Percentiles rank a stretch among this genome's conserved stretches.
Conservation (phyloP, 2,888 invertebrate genomes). For the Caenorhabditis sp. region DNA sequence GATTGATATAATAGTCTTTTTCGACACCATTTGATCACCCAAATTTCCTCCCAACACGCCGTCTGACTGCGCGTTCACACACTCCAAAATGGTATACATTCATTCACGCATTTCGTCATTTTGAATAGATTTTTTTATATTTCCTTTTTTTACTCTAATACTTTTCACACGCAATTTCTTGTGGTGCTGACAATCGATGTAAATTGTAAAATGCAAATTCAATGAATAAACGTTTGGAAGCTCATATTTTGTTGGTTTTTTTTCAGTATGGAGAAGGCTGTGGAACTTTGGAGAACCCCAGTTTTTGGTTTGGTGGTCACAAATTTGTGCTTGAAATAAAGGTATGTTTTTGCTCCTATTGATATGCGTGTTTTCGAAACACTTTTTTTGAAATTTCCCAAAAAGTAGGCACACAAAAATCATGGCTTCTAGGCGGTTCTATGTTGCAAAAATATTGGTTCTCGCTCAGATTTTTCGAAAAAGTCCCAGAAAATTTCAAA, state of each 20-base stretch:
- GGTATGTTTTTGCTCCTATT: too few relatives aligned
- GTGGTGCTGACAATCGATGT: slow-evolving; percentile 32
- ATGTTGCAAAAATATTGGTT: too few relatives aligned
- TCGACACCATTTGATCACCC: slow-evolving; percentile 41
- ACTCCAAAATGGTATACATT: slow-evolving; percentile 31
- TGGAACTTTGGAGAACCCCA: too few relatives aligned
- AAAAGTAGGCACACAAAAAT: too few relatives aligned
- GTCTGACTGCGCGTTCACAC: slow-evolving; percentile 49
- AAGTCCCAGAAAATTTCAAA: too few relatives aligned
- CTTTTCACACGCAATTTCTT: slow-evolving; percentile 32
- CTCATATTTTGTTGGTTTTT: slow-evolving; percentile 12
- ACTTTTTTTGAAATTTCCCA: too few relatives aligned
- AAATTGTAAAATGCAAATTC: slow-evolving; percentile 26
- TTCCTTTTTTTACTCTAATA: slow-evolving; percentile 3
- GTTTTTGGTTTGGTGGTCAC: too few relatives aligned
- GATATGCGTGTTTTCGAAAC: too few relatives aligned
- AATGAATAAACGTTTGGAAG: slow-evolving; percentile 11
- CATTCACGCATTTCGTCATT: slow-evolving; percentile 1
- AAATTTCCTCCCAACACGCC: slow-evolving; percentile 36
- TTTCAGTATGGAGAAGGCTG: too few relatives aligned
- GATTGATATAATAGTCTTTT: slow-evolving; percentile 10
- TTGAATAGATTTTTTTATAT: slow-evolving; percentile 4
- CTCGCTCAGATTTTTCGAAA: too few relatives aligned
- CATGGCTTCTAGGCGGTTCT: too few relatives aligned
- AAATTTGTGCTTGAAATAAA: too few relatives aligned